These are phyloP conservation scores for Corvus moneduloides DNA, from an alignment of 2,113 vertebrate genomes.

Conservation along the genomic window DNA sequence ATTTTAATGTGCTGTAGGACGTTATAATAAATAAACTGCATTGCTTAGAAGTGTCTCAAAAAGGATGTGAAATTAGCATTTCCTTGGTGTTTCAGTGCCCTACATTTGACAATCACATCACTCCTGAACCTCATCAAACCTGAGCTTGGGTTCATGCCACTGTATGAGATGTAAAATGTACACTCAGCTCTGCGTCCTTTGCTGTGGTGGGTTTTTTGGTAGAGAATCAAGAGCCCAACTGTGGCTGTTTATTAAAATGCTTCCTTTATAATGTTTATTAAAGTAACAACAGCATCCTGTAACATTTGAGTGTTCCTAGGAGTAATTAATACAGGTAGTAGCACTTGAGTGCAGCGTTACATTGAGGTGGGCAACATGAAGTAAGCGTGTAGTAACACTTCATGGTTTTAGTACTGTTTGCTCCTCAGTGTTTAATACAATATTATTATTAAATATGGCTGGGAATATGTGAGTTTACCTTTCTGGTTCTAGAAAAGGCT, in stretches of 20 bases:
- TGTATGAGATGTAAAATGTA: not conserved
- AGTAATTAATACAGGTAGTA: not conserved
- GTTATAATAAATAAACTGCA: not conserved
- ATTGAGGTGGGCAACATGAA: not conserved
- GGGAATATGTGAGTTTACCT: not conserved
- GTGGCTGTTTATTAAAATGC: not conserved
- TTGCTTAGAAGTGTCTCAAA: not conserved
- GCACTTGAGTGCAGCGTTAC: not conserved
- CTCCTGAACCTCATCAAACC: not conserved
- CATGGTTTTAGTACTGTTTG: not conserved
- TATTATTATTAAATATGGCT: not conserved
- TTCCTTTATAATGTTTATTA: not conserved
- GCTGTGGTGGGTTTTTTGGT: not conserved
- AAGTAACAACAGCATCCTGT: not conserved
- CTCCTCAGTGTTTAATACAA: not conserved
- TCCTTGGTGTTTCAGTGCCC: not conserved
- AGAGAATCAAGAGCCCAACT: not conserved
- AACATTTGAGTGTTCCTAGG: not conserved
- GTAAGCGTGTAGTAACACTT: not conserved
- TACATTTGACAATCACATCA: accelerated
- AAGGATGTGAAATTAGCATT: not conserved
- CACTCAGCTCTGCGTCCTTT: not conserved
- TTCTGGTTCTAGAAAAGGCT: accelerated
- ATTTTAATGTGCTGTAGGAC: not conserved
- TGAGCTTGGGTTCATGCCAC: not conserved